Evolutionary conservation across 2,888 invertebrate genomes (phyloP).

Genomic region (Acholoe squamosa): DNA sequence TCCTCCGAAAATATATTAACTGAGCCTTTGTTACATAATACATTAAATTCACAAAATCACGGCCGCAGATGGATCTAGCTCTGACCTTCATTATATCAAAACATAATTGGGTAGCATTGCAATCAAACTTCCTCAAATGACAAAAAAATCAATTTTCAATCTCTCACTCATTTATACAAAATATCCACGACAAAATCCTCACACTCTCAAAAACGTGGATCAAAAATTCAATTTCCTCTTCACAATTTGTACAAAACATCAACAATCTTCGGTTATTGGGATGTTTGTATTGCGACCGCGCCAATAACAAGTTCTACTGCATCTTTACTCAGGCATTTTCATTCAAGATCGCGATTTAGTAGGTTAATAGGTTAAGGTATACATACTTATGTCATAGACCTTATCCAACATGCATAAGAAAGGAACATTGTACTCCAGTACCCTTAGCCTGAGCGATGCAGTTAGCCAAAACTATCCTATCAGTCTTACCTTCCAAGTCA

Average conservation of each 20-base stretch:
- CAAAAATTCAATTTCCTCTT: conserved; percentile 53
- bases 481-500: conserved; percentile 57
- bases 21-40: conserved; percentile 16
- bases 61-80: not conserved
- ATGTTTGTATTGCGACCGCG: conserved; percentile 54
- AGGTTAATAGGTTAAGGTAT: conserved; percentile 54
- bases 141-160: conserved; percentile 57
- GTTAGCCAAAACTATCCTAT: conserved; percentile 59
- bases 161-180: conserved; percentile 59
- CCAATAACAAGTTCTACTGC: conserved; percentile 24
- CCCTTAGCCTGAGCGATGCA: conserved; percentile 61
- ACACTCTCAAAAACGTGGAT: conserved; percentile 34
- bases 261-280: conserved; percentile 30
- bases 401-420: conserved; percentile 59
- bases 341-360: conserved; percentile 12
- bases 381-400: conserved; percentile 34
- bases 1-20: conserved; percentile 14
- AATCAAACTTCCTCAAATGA: conserved; percentile 59
- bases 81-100: not conserved
- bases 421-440: conserved; percentile 42
- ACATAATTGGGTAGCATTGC: conserved; percentile 30
- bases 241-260: conserved; percentile 60
- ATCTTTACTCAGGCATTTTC: conserved; percentile 43
- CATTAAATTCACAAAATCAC: not conserved
- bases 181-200: conserved; percentile 54